Percentiles rank a stretch among this genome's conserved stretches.
phyloP scores from a whole-genome alignment of 2,797 vertebrate genomes.

The Coccyzus lansbergi region DNA sequence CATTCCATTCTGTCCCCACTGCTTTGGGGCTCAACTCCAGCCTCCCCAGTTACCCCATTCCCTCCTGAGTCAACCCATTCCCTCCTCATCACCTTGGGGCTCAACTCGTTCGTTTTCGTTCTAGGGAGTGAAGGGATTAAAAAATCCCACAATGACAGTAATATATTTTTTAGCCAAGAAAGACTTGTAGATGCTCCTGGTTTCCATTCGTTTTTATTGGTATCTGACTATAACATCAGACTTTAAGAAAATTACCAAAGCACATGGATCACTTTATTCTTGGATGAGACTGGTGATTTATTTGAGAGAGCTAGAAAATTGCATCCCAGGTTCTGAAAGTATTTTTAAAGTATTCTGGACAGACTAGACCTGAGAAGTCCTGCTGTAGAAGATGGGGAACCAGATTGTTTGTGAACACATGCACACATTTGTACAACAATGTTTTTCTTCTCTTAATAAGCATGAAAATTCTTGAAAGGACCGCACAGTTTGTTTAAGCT shows the following conservation, averaged over 20 bases:
- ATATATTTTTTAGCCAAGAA: background rate
- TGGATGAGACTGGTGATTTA: background rate
- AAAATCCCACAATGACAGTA: background rate
- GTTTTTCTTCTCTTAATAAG: background rate
- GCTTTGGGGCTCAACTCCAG: no score
- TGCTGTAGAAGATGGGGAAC: background rate
- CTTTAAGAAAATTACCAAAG: background rate
- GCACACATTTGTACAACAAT: background rate
- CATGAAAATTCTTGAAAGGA: background rate
- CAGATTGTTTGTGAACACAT: background rate
- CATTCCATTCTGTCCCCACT: no score
- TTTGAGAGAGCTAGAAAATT: background rate
- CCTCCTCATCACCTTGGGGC: no score
- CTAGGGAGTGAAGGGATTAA: background rate
- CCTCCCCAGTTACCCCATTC: no score
- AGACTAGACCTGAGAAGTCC: background rate
- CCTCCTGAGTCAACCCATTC: no score
- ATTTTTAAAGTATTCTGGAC: background rate
- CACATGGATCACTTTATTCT: background rate
- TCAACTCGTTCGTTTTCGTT: constrained; percentile 8
- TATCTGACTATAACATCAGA: background rate
- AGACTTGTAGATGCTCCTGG: background rate
- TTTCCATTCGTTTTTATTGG: constrained; percentile 20
- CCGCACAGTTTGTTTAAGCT: background rate
- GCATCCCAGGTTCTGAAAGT: background rate